A percentile compares a stretch with the other conserved stretches of the same genome.
These are phyloP conservation scores for Lasioglossum malachurum DNA, from an alignment of 2,888 invertebrate genomes.

Conservation along the genomic window DNA sequence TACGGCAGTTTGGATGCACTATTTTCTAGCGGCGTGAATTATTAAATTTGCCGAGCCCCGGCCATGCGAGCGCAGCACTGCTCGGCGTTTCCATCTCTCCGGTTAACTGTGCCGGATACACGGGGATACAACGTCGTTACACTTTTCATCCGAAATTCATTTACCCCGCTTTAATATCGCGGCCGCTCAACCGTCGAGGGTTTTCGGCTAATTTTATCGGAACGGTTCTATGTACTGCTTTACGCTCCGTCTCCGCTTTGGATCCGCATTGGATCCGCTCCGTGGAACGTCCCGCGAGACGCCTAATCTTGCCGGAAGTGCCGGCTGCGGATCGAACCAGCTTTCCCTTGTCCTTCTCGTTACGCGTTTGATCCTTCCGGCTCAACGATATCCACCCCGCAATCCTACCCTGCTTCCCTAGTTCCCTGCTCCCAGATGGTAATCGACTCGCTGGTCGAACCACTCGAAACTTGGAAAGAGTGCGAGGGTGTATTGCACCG, in stretches of 20 bases:
- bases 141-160: constrained; percentile 45
- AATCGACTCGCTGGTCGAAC: not conserved
- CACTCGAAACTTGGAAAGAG: not conserved
- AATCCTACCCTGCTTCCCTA: not conserved
- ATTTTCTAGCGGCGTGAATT: constrained; percentile 34
- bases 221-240: not conserved
- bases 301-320: constrained; percentile 41
- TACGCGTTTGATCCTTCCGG: constrained; percentile 39
- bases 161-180: constrained; percentile 38
- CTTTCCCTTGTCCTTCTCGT: constrained; percentile 57
- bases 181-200: not conserved
- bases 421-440: not conserved
- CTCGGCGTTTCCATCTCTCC: constrained; percentile 46
- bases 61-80: constrained; percentile 9
- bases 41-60: constrained; percentile 47
- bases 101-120: constrained; percentile 29
- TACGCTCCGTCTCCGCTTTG: not conserved
- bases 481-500: not conserved
- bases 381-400: constrained; percentile 8
- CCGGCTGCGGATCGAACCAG: constrained; percentile 58
- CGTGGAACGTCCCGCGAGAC: not conserved
- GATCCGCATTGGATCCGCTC: not conserved
- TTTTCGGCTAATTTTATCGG: constrained; percentile 42
- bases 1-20: constrained; percentile 1
- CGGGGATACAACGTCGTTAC: constrained; percentile 36